Conservation (phyloP, 1,140 invertebrate genomes). For the Tribolium madens region DNA sequence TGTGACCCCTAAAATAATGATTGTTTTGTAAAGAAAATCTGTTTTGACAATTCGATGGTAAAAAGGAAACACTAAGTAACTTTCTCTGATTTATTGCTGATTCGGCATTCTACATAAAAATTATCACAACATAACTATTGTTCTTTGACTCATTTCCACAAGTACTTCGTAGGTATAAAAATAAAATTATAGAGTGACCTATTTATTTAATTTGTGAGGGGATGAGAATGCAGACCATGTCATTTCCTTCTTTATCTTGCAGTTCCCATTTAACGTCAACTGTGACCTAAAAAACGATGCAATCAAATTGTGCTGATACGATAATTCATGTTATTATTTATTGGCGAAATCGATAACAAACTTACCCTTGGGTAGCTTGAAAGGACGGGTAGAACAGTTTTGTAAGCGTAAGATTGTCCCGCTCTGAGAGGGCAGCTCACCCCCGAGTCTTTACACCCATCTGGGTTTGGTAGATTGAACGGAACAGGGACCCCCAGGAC, state of each 20-base stretch:
- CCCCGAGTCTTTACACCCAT: slow-evolving; percentile 76
- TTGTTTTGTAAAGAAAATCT: too few relatives aligned
- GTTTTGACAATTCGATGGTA: too few relatives aligned
- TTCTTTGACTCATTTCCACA: neutral
- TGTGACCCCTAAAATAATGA: too few relatives aligned
- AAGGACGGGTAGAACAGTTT: slow-evolving; percentile 71
- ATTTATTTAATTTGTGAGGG: slow-evolving; percentile 72
- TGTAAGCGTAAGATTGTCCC: slow-evolving; percentile 72
- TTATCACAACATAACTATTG: neutral
- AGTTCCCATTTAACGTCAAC: slow-evolving; percentile 81
- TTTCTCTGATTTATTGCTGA: neutral
- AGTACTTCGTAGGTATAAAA: slow-evolving; percentile 11
- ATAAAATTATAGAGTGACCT: slow-evolving; percentile 2
- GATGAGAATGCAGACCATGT: slow-evolving; percentile 77
- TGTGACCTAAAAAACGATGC: slow-evolving; percentile 67
- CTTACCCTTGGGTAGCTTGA: slow-evolving; percentile 75
- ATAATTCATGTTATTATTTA: neutral
- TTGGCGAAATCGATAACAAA: slow-evolving; percentile 5
- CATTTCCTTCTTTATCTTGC: slow-evolving; percentile 70
- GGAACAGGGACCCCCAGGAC: slow-evolving; percentile 77
- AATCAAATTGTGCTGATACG: slow-evolving; percentile 8
- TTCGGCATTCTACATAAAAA: neutral
- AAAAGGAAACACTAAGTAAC: neutral
- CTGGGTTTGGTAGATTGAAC: slow-evolving; percentile 75
- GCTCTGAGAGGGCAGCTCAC: slow-evolving; percentile 76